These are phyloP conservation scores for Caenorhabditis angaria DNA, from an alignment of 2,888 invertebrate genomes.

Conservation along the genomic window DNA sequence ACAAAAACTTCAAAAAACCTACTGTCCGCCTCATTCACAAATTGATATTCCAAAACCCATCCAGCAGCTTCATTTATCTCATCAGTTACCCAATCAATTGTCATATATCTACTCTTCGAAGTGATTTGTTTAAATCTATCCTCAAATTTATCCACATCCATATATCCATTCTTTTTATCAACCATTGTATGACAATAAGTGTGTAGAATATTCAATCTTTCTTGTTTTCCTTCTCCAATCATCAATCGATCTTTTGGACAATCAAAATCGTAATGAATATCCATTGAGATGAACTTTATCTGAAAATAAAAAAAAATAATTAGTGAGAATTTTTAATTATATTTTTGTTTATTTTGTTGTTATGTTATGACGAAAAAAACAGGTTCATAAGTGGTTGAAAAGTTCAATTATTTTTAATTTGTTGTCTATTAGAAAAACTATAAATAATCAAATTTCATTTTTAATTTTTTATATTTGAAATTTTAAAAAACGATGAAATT, in stretches of 20 bases:
- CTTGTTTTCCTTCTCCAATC: conserved; percentile 45
- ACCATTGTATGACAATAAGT: conserved; percentile 31
- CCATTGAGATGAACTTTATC: conserved; percentile 58
- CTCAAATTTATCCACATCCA: conserved; percentile 12
- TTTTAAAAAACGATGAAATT: neutral
- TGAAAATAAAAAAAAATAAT: conserved; percentile 20
- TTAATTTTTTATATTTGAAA: neutral
- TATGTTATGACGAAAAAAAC: neutral
- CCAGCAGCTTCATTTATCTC: conserved; percentile 40
- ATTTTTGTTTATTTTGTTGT: neutral
- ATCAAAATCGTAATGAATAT: conserved; percentile 58
- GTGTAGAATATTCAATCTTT: conserved; percentile 31
- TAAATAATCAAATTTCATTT: too few relatives aligned
- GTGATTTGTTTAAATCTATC: conserved; percentile 29
- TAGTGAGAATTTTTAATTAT: too few relatives aligned
- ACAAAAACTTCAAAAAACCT: conserved; percentile 6
- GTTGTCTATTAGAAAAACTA: neutral
- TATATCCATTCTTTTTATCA: conserved; percentile 9
- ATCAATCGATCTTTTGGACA: conserved; percentile 46
- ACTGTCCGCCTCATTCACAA: conserved; percentile 46
- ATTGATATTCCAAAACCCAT: conserved; percentile 61
- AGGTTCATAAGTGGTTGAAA: conserved; percentile 1
- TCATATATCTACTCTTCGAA: conserved; percentile 36
- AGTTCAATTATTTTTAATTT: conserved; percentile 1
- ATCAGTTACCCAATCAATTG: conserved; percentile 58